phyloP scores from a whole-genome alignment of 2,797 vertebrate species.

The Diceros bicornis region DNA sequence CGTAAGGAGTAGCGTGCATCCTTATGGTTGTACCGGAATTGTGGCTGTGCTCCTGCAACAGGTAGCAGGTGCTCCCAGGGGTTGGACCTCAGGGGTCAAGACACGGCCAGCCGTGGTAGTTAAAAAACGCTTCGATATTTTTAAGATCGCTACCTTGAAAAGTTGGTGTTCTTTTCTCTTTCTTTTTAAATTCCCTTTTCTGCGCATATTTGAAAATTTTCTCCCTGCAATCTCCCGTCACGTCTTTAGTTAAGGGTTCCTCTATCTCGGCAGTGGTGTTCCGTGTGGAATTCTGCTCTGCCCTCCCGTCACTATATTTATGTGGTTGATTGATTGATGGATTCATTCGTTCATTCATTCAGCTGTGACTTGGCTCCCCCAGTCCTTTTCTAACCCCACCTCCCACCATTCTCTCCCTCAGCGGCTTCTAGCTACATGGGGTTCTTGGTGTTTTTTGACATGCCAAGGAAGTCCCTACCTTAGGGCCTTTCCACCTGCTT shows the following conservation, averaged over 20 bases:
- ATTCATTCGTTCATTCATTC: not conserved
- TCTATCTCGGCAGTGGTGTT: not conserved
- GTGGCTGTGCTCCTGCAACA: not conserved
- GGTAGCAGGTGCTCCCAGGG: not conserved
- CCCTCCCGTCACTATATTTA: not conserved
- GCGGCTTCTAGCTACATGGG: not conserved
- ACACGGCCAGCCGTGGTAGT: not conserved
- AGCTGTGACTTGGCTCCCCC: not conserved
- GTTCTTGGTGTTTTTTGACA: not conserved
- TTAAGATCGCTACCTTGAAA: not conserved
- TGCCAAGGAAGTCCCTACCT: not conserved
- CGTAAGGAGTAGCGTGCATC: not conserved
- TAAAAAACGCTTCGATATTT: not conserved
- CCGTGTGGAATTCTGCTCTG: not conserved
- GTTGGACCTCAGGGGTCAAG: not conserved
- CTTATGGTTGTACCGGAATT: accelerated
- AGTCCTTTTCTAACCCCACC: not conserved
- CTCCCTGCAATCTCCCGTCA: not conserved
- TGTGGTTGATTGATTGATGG: not conserved
- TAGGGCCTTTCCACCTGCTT: not conserved
- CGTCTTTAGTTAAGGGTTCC: not conserved
- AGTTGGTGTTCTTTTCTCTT: not conserved
- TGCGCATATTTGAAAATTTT: not conserved
- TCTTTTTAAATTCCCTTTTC: not conserved
- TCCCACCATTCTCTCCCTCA: not conserved